These are phyloP conservation scores for Oryzias curvinotus DNA, from an alignment of 2,113 vertebrate genomes.

Conservation along the genomic window DNA sequence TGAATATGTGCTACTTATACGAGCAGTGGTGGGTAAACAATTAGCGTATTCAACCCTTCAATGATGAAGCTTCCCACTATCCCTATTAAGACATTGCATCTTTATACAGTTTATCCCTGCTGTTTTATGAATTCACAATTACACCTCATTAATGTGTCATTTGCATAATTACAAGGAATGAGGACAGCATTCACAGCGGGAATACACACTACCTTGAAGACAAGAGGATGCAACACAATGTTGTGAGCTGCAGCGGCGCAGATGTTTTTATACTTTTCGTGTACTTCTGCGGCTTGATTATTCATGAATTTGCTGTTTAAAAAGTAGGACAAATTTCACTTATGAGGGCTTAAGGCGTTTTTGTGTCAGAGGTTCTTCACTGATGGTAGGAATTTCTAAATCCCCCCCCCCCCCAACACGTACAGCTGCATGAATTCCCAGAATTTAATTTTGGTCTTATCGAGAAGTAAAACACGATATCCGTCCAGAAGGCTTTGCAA, in stretches of 20 bases:
- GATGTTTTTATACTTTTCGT: conserved; percentile 32
- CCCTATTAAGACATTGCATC: conserved; percentile 73
- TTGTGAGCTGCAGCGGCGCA: conserved; percentile 16
- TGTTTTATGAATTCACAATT: conserved; percentile 84
- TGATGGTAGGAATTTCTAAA: conserved; percentile 31
- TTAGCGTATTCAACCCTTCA: conserved; percentile 71
- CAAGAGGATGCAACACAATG: conserved; percentile 38
- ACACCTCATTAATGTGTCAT: conserved; percentile 83
- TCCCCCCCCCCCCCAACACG: background rate
- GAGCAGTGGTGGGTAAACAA: conserved; percentile 80
- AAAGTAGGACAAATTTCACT: conserved; percentile 31
- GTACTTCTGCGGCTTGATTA: conserved; percentile 24
- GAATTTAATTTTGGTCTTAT: conserved; percentile 47
- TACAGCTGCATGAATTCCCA: conserved; percentile 40
- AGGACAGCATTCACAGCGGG: conserved; percentile 75
- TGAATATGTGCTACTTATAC: conserved; percentile 73
- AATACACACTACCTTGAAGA: conserved; percentile 64
- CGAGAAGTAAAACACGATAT: conserved; percentile 44
- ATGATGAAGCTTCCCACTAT: conserved; percentile 71
- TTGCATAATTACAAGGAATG: conserved; percentile 83
- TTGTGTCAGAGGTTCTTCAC: conserved; percentile 6
- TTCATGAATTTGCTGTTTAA: conserved; percentile 38
- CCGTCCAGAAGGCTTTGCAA: conserved; percentile 31
- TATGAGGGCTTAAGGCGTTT: background rate
- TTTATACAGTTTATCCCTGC: conserved; percentile 78